A percentile compares a stretch with the other conserved stretches of the same genome.
Evolutionary conservation across 2,797 vertebrate species (phyloP).

Genomic region (Halcyon chelicuti): DNA sequence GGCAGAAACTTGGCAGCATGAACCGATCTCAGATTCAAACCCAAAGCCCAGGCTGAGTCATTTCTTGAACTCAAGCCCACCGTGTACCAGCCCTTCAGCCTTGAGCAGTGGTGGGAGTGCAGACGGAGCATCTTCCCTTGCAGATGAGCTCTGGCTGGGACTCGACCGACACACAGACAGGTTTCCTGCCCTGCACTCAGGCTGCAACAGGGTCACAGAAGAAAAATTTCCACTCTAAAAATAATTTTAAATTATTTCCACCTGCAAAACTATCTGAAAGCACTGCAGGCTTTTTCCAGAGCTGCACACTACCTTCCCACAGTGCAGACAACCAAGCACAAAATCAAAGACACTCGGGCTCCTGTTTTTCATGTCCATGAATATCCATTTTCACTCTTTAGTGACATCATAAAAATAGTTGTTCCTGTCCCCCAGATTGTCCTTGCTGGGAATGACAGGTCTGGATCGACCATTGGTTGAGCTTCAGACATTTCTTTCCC

Average conservation of each 20-base stretch:
- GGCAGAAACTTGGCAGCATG: neutral
- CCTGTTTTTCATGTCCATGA: fast-evolving
- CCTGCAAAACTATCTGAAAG: neutral
- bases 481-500: neutral
- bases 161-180: fast-evolving
- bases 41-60: fast-evolving
- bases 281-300: neutral
- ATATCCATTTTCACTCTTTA: neutral
- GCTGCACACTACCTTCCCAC: fast-evolving
- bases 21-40: neutral
- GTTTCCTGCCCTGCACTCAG: neutral
- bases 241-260: neutral
- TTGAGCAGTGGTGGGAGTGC: fast-evolving
- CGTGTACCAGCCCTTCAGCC: fast-evolving
- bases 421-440: neutral
- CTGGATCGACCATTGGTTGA: neutral
- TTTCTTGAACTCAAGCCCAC: neutral
- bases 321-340: neutral
- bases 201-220: neutral
- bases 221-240: neutral
- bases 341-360: neutral
- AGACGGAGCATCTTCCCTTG: neutral
- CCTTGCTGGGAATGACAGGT: neutral
- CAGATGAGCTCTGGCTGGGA: neutral
- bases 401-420: neutral